Conservation (phyloP, 2,113 vertebrate genomes). For the Psilopogon haemacephalus region DNA sequence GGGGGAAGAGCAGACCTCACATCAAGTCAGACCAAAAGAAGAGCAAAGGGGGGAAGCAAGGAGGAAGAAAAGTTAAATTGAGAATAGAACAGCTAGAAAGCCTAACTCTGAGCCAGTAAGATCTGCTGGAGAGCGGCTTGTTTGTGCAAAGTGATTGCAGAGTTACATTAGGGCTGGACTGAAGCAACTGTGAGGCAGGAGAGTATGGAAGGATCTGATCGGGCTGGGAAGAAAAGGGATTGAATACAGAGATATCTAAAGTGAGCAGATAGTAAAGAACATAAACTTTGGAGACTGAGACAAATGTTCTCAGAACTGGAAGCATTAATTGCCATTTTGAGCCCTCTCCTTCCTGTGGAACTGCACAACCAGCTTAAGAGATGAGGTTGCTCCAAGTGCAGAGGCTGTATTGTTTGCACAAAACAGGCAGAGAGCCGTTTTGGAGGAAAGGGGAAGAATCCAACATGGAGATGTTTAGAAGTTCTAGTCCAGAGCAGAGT, state of each 20-base stretch:
- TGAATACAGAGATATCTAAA: background rate
- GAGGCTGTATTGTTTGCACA: background rate
- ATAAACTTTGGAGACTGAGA: background rate
- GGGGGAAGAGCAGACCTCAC: background rate
- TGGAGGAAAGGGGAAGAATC: fast-evolving
- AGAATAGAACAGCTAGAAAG: background rate
- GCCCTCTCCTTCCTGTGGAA: background rate
- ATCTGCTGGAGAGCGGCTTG: background rate
- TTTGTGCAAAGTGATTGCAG: background rate
- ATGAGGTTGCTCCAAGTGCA: background rate
- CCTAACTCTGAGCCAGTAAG: background rate
- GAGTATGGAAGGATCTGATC: background rate
- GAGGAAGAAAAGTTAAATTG: background rate
- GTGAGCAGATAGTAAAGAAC: background rate
- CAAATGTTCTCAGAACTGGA: background rate
- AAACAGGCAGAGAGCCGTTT: background rate
- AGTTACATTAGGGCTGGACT: background rate
- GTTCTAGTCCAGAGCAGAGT: background rate
- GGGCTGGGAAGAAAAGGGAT: background rate
- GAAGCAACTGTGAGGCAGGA: background rate
- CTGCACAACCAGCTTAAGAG: background rate
- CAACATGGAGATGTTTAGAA: background rate
- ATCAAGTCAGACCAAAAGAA: background rate
- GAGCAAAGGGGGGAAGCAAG: background rate
- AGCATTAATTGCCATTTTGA: background rate